These are phyloP conservation scores for Tapirus terrestris DNA, from an alignment of 2,113 vertebrate species.

Conservation along the genomic window DNA sequence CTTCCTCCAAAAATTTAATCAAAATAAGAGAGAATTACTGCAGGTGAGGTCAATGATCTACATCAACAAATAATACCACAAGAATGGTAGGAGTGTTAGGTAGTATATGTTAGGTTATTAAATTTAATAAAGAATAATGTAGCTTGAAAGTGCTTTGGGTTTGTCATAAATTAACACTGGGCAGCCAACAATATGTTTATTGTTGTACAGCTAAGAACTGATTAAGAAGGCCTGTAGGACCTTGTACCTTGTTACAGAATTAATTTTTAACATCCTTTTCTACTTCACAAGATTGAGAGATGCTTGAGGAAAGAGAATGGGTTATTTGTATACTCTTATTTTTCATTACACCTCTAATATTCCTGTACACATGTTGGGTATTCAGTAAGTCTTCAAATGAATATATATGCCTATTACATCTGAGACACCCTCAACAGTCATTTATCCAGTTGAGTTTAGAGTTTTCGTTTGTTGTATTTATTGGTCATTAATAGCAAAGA, in stretches of 20 bases:
- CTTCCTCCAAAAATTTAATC: not conserved
- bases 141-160: conserved; percentile 50
- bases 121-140: conserved; percentile 66
- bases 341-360: not conserved
- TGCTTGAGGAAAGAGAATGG: conserved; percentile 21
- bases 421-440: not conserved
- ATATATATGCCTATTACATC: not conserved
- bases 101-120: conserved; percentile 61
- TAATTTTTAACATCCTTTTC: conserved; percentile 69
- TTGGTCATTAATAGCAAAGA: not conserved
- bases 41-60: conserved; percentile 35
- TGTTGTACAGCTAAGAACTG: conserved; percentile 58
- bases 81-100: not conserved
- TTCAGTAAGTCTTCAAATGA: conserved; percentile 8
- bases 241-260: conserved; percentile 41
- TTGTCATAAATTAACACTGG: conserved; percentile 69
- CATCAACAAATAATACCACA: conserved; percentile 9
- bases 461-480: not conserved
- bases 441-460: not conserved
- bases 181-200: conserved; percentile 51
- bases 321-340: conserved; percentile 23
- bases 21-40: not conserved
- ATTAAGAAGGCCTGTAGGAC: conserved; percentile 39
- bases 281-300: conserved; percentile 21
- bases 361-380: not conserved